Base-by-base conservation (phyloP, 2,113 vertebrate species). In the Nansenia antarctica region DNA sequence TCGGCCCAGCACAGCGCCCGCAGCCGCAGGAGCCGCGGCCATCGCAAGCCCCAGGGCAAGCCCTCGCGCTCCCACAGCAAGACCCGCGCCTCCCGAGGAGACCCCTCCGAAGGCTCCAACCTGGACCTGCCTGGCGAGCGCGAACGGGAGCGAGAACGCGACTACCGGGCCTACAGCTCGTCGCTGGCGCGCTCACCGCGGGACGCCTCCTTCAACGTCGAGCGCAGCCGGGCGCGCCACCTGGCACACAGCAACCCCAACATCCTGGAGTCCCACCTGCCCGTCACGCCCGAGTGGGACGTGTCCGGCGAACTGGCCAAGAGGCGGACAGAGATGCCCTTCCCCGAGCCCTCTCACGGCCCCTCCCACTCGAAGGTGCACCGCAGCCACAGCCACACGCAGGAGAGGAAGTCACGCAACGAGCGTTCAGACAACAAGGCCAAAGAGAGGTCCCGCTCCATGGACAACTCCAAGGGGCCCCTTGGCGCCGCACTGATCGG, bases 241-340 rank as follows among this genome's bases (percentile, higher is more conserved):
- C 90, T 98, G 70, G 94, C 96, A 74, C 96, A 98, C 63, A 96
- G 95, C 87, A 98, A 91, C 86, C 91, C 96, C 18, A 96, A 93
- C 63, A 91, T 97, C 74, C 92, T 98, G 0, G 97, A 99, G 82
- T 94, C 97, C 34, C 96, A 96, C 71, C 94, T 98, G 79, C 96
- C 96, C n/a, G 94, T 97, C 79, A 96, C 97, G 0, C 97, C 97
- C 0, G 97, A 99, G 76, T 99, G 97, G 97, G 97, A 99, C 0
- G 97, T 99, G 61, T 99, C 97, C 2, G 97, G 96, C 20, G 97
- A 98, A 76, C 79, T 99, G 61, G 96, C 97, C 72, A 99, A 99
- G 87, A 91, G 97, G 68, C 93, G 97, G 85, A 98, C 96, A 63
- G 97, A 99, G 91, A 96, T 98, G 94, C 97, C 96, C 84, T 98